These are phyloP conservation scores for Bombycilla garrulus DNA, from an alignment of 2,113 vertebrate species.

Conservation along the genomic window DNA sequence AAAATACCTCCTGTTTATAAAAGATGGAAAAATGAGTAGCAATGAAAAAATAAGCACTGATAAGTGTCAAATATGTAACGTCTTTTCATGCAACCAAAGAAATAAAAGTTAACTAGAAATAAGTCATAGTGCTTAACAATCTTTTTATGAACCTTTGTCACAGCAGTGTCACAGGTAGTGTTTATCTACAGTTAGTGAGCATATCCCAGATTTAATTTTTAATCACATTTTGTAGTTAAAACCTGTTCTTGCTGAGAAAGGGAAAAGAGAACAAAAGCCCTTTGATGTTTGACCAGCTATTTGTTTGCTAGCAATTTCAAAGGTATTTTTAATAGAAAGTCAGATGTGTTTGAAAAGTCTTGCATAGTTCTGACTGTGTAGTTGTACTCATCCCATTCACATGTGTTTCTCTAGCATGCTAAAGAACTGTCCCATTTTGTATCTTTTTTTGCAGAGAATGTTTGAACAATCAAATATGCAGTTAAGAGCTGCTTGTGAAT, in stretches of 20 bases:
- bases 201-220: background rate
- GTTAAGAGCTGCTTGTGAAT: background rate
- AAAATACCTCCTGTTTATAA: background rate
- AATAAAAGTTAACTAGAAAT: background rate
- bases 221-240: background rate
- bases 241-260: background rate
- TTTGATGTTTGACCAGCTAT: background rate
- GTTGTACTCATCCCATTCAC: background rate
- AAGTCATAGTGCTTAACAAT: background rate
- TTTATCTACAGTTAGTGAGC: background rate
- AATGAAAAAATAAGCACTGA: background rate
- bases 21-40: background rate
- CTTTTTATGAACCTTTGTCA: background rate
- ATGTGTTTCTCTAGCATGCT: background rate
- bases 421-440: background rate
- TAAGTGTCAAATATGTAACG: background rate
- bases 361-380: background rate
- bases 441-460: background rate
- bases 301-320: background rate
- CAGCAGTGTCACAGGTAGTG: background rate
- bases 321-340: background rate
- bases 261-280: background rate
- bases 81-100: background rate
- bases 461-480: background rate
- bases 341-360: background rate